Evolutionary conservation across 2,888 invertebrate genomes (phyloP), one percentile per base, ranked within the genome.

Genomic region (Erynnis tages): DNA sequence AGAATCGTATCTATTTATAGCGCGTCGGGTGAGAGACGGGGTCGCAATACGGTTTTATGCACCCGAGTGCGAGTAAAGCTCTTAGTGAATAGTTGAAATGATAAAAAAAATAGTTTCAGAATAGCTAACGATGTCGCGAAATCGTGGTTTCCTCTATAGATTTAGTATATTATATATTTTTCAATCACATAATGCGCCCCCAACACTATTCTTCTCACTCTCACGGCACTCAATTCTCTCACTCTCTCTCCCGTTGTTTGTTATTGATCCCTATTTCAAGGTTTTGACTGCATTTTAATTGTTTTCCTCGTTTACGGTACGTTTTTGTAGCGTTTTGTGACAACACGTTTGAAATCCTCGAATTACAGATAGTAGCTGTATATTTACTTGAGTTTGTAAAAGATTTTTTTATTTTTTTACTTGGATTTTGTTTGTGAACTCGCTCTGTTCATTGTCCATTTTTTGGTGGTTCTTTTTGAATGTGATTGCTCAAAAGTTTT

Each of bases 401-500:
- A 43, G 16, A 41, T 32, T 19, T 34, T 16, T 55, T 60, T 58
- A 35, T 45, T 56, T 57, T 60, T 60, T 60, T 63, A 56, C 55
- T 54, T 50, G 43, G 53, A 41, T 54, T n/a, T n/a, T n/a, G n/a
- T n/a, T 60, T 58, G 62, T 66, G 56, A 57, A 61, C 56, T 58
- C 47, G 55, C 56, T 62, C 59, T 57, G 73, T 75, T 73, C 74
- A 76, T 73, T 74, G 79, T 73, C 76, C 67, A 63, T 63, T 32
- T 23, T 32, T 67, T 62, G 60, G 57, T 66, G 72, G 67, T 82
- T 79, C 60, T 73, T 83, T 83, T 37, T 79, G 66, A 66, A 82
- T 74, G 75, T 79, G 77, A 79, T 86, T 88, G 87, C 88, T 88
- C 88, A 87, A 85, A 63, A 57, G 69, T 65, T 70, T 79, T 82